These are phyloP conservation scores for human DNA, from an alignment of 2,113 vertebrate species.

Conservation along the genomic window DNA sequence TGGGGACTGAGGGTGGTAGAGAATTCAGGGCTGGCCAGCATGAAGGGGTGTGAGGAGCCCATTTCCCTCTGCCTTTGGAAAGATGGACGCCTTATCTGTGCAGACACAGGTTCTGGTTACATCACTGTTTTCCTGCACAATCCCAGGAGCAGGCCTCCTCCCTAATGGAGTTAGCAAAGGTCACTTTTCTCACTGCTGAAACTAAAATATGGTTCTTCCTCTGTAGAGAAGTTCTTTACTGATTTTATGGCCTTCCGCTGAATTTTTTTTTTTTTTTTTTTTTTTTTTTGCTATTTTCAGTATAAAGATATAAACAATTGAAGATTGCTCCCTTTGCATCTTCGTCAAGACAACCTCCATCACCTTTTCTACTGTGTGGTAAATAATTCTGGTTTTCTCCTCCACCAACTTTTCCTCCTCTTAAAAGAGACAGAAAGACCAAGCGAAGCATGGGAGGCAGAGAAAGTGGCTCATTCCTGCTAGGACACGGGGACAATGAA, in stretches of 20 bases:
- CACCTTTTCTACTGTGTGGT: neutral
- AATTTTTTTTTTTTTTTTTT: neutral
- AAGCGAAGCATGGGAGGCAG: neutral
- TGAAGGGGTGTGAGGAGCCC: fast-evolving
- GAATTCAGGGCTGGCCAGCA: neutral
- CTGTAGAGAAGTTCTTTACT: neutral
- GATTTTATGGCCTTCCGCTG: neutral
- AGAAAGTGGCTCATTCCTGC: conserved; percentile 12
- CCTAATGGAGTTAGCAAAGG: neutral
- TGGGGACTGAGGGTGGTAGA: neutral
- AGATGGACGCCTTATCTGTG: neutral
- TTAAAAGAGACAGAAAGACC: neutral
- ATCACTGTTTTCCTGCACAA: neutral
- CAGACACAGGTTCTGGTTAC: neutral
- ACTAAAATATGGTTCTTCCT: neutral
- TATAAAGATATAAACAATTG: neutral
- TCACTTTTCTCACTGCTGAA: neutral
- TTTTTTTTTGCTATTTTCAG: neutral
- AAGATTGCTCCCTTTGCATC: neutral
- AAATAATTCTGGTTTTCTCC: neutral
- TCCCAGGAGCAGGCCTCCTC: neutral
- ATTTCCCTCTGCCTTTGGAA: neutral
- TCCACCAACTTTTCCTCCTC: neutral
- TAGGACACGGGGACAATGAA: conserved; percentile 66
- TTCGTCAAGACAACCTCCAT: neutral